Evolutionary conservation across 2,888 invertebrate species (phyloP).

Genomic region (Orchesella flavescens): DNA sequence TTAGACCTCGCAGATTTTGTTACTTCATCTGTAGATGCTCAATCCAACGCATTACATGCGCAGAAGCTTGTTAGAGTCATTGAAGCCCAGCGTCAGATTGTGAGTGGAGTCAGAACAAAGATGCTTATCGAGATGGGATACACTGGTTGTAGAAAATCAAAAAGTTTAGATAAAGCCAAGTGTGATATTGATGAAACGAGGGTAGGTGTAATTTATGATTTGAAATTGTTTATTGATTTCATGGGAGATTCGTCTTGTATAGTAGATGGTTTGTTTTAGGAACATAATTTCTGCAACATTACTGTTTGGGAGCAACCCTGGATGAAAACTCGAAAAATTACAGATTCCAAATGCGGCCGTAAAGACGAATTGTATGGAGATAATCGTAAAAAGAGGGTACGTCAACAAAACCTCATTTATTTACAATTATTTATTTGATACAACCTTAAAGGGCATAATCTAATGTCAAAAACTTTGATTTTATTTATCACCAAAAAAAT

Average conservation of each 20-base stretch:
- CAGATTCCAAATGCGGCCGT: slow-evolving; percentile 65
- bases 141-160: slow-evolving; percentile 76
- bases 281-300: slow-evolving; percentile 75
- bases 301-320: slow-evolving; percentile 79
- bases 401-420: no score
- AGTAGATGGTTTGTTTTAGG: neutral
- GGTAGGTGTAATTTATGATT: neutral
- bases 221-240: no score
- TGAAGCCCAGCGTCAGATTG: slow-evolving; percentile 73
- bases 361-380: slow-evolving; percentile 50
- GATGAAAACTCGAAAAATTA: slow-evolving; percentile 74
- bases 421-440: no score
- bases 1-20: slow-evolving; percentile 70
- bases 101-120: slow-evolving; percentile 78
- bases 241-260: no score
- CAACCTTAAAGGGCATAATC: no score
- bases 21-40: slow-evolving; percentile 70
- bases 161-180: slow-evolving; percentile 57
- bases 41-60: slow-evolving; percentile 71
- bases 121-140: slow-evolving; percentile 79
- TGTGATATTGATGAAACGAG: slow-evolving; percentile 67
- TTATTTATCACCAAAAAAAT: no score
- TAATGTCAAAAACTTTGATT: no score
- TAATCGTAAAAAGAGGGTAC: slow-evolving; percentile 47
- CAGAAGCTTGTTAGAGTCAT: slow-evolving; percentile 72